Conservation (phyloP, 2,113 vertebrate genomes). For the Microtus ochrogaster region DNA sequence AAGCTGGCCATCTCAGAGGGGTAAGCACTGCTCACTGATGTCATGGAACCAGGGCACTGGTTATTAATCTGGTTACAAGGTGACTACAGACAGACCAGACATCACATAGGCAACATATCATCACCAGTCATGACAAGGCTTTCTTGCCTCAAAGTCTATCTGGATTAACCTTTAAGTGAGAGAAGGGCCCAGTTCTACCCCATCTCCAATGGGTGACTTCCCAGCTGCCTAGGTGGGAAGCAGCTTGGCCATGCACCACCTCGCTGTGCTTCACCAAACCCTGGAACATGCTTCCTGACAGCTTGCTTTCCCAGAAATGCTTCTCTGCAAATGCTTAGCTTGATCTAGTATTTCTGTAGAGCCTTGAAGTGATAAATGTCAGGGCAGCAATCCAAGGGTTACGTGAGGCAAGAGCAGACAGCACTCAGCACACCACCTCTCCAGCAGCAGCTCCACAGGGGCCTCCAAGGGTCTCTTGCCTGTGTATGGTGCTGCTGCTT, state of each 20-base stretch:
- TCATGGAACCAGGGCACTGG: not conserved
- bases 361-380: constrained; percentile 67
- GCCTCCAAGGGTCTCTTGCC: not conserved
- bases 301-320: constrained; percentile 48
- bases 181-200: not conserved
- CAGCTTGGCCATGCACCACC: not conserved
- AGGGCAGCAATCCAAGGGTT: constrained; percentile 66
- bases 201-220: not conserved
- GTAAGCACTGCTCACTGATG: not conserved
- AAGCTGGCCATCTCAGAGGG: not conserved
- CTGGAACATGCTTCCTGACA: constrained; percentile 35
- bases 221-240: not conserved
- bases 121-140: constrained; percentile 24
- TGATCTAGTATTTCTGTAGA: constrained; percentile 71
- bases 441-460: not conserved
- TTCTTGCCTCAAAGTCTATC: constrained; percentile 44
- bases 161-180: not conserved
- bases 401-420: constrained; percentile 50
- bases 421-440: not conserved
- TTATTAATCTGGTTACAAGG: constrained; percentile 51
- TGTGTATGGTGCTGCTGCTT: not conserved
- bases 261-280: not conserved
- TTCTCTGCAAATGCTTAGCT: constrained; percentile 55
- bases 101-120: not conserved
- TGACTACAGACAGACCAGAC: not conserved